phyloP scores from a whole-genome alignment of 2,888 invertebrate species.

The Drosophila neutralis region DNA sequence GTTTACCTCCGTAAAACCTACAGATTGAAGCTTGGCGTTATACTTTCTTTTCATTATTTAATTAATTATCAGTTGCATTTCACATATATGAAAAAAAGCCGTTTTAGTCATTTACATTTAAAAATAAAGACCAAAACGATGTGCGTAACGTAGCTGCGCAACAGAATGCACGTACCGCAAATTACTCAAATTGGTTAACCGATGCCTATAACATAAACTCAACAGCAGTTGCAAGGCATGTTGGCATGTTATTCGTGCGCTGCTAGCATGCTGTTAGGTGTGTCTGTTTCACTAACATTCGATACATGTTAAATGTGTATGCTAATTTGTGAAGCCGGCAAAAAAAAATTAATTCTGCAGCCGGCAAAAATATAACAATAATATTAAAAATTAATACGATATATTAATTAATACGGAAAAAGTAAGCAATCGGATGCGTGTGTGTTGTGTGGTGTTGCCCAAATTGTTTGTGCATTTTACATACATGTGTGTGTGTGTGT shows the following conservation, averaged over 20 bases:
- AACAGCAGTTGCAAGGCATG: neutral
- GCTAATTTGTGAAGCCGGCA: conserved; percentile 46
- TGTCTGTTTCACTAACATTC: conserved; percentile 22
- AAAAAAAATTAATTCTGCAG: conserved; percentile 13
- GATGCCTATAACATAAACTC: neutral
- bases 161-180: neutral
- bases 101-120: neutral
- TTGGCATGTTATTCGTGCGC: conserved; percentile 3
- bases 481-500: neutral
- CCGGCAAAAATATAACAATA: conserved; percentile 15
- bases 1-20: neutral
- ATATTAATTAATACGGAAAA: neutral
- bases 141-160: neutral
- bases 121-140: neutral
- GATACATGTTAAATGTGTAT: conserved; percentile 23
- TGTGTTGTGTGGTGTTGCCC: neutral
- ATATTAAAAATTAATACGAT: conserved; percentile 4
- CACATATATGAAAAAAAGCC: neutral
- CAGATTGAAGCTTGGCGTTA: neutral
- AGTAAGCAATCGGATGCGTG: neutral
- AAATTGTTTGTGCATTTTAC: conserved; percentile 9
- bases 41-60: neutral
- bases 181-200: neutral
- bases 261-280: conserved; percentile 23
- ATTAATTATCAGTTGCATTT: neutral